Conservation (phyloP, 2,888 invertebrate genomes). For the Dicyrtomina minuta region DNA sequence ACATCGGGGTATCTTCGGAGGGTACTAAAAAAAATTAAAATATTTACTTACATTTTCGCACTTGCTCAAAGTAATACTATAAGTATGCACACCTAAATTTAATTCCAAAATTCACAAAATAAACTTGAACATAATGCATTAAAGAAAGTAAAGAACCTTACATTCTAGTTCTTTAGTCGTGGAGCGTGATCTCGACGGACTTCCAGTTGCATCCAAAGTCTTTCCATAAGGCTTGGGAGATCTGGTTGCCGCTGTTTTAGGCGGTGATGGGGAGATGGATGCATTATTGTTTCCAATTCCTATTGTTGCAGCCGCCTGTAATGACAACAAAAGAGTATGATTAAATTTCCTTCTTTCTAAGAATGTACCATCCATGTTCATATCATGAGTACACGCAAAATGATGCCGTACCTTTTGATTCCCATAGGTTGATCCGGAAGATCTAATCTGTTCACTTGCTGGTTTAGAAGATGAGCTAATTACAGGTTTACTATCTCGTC, state of each 20-base stretch:
- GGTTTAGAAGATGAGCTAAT: conserved; percentile 60
- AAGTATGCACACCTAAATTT: no score
- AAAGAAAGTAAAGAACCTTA: conserved; percentile 60
- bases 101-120: no score
- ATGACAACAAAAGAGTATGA: conserved; percentile 5
- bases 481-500: conserved; percentile 69
- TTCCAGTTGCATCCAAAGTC: conserved; percentile 72
- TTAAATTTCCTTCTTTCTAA: no score
- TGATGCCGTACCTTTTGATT: conserved; percentile 50
- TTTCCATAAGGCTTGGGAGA: conserved; percentile 63
- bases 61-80: no score
- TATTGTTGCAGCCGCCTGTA: conserved; percentile 55
- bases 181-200: conserved; percentile 82
- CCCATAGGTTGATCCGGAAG: conserved; percentile 48
- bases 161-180: conserved; percentile 84
- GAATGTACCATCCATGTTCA: no score
- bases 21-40: conserved; percentile 66
- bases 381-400: no score
- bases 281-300: conserved; percentile 51
- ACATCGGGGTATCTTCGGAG: conserved; percentile 83
- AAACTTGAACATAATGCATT: conserved; percentile 3
- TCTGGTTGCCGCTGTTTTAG: conserved; percentile 57
- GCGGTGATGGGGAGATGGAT: conserved; percentile 52
- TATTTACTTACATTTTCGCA: no score
- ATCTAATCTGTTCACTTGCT: conserved; percentile 54